A percentile compares a stretch with the other conserved stretches of the same genome.
Evolutionary conservation across 2,113 vertebrate species (phyloP).

Genomic region (Sminthopsis crassicaudata): DNA sequence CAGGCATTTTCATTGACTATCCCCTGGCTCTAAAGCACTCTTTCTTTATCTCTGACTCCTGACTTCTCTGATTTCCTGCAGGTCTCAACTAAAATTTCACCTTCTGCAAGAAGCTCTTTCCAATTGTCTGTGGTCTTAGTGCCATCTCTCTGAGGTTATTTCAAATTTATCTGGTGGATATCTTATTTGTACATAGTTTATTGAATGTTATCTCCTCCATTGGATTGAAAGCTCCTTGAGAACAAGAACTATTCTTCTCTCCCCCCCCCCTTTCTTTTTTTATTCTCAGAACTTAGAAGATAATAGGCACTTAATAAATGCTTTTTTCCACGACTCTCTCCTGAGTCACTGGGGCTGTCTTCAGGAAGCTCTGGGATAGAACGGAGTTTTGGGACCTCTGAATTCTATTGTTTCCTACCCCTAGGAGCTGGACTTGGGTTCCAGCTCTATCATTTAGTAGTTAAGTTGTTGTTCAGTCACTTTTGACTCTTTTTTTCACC

Average conservation of each 20-base stretch:
- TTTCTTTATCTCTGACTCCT: neutral
- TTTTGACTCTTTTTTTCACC: neutral
- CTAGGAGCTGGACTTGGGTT: neutral
- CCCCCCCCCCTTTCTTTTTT: neutral
- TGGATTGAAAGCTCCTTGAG: neutral
- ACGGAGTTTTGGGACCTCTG: neutral
- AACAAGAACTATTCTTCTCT: neutral
- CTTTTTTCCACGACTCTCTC: neutral
- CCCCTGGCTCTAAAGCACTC: neutral
- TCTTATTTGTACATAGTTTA: neutral
- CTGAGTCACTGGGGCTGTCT: neutral
- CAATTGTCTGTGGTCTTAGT: neutral
- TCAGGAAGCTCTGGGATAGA: neutral
- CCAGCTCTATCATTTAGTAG: neutral
- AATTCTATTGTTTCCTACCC: neutral
- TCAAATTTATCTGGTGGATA: neutral
- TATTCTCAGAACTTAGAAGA: neutral
- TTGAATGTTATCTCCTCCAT: neutral
- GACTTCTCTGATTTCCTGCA: neutral
- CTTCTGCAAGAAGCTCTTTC: neutral
- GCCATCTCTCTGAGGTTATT: neutral
- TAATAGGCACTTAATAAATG: neutral
- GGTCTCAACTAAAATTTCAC: neutral
- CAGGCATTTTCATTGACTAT: neutral
- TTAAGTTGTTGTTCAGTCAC: neutral